A percentile compares a stretch with the other conserved stretches of the same genome.
Conservation (phyloP, 2,888 invertebrate genomes). For the Dendrolimus houi region DNA sequence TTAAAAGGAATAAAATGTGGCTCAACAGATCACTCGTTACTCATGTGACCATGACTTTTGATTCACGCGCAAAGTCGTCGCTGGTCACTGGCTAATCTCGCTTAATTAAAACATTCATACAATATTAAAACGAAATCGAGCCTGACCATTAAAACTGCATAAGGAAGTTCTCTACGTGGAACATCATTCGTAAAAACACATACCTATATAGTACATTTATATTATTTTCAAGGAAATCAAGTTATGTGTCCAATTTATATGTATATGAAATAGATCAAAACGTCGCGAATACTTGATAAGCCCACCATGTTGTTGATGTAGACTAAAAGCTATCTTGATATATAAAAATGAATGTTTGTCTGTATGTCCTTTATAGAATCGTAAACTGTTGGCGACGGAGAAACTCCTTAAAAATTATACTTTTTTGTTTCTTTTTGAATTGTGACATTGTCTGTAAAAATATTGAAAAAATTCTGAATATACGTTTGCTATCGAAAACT, state of each 20-base stretch:
- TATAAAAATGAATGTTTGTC: no score
- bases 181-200: background rate
- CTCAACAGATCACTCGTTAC: constrained; percentile 7
- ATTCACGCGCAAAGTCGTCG: background rate
- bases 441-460: no score
- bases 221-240: background rate
- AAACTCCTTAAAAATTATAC: no score
- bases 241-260: background rate
- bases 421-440: no score
- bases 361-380: no score
- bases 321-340: no score
- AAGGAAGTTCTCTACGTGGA: background rate
- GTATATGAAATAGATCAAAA: background rate
- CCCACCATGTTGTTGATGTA: no score
- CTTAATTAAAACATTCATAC: background rate
- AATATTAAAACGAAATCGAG: background rate
- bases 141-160: background rate
- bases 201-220: background rate
- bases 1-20: no score
- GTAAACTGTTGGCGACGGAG: no score
- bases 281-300: no score
- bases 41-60: background rate
- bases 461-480: no score
- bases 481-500: no score
- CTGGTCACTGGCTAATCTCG: background rate